These are phyloP conservation scores for Condylostylus longicornis DNA, from an alignment of 1,140 invertebrate genomes.

Conservation along the genomic window DNA sequence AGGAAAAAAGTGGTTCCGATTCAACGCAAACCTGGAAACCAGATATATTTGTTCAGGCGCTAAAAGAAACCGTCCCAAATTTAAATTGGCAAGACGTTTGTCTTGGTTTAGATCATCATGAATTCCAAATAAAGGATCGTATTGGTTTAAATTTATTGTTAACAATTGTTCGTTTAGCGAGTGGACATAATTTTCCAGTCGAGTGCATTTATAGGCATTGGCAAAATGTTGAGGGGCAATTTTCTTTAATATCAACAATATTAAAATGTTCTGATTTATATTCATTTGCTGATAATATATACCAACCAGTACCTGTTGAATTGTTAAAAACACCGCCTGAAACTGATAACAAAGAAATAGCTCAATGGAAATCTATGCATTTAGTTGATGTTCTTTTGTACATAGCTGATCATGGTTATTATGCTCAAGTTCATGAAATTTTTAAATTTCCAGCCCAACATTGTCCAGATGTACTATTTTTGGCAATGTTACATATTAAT, in stretches of 20 bases:
- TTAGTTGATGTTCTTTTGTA: constrained; percentile 75
- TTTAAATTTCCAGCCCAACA: constrained; percentile 85
- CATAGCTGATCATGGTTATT: constrained; percentile 74
- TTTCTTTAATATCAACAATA: constrained; percentile 73
- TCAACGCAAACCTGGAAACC: constrained; percentile 70
- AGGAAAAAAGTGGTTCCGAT: constrained; percentile 20
- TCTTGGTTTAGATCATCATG: constrained; percentile 67
- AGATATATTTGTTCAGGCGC: constrained; percentile 77
- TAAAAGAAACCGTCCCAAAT: constrained; percentile 75
- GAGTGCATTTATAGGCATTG: constrained; percentile 79
- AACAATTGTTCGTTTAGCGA: constrained; percentile 59
- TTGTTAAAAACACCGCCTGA: constrained; percentile 85
- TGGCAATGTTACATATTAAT: constrained; percentile 73
- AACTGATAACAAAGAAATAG: constrained; percentile 79
- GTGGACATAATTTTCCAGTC: constrained; percentile 73
- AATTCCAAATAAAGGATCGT: constrained; percentile 77
- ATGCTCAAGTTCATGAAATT: constrained; percentile 67
- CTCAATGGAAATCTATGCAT: constrained; percentile 81
- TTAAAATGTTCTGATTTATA: constrained; percentile 86
- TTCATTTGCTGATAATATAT: constrained; percentile 82
- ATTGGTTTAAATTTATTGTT: constrained; percentile 67
- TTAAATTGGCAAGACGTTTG: constrained; percentile 88
- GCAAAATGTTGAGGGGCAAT: constrained; percentile 85
- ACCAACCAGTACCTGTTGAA: constrained; percentile 69
- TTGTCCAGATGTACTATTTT: constrained; percentile 82